Base-by-base conservation (phyloP, 1,140 invertebrate species). In the Mesaphorura yosii region DNA sequence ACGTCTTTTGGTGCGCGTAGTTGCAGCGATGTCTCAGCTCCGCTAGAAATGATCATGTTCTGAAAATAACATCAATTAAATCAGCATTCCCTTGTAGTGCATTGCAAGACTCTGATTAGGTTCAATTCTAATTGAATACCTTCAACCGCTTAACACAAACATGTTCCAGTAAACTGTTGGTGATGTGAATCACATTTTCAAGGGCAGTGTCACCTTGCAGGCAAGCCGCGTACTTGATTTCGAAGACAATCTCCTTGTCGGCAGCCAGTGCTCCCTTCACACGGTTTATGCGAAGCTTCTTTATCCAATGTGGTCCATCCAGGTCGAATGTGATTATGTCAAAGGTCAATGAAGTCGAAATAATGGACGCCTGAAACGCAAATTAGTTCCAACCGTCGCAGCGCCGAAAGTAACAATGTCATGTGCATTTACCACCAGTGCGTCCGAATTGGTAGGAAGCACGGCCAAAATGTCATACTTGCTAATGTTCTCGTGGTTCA, bases 241-340 rank as follows among this genome's bases (percentile, higher is more conserved):
- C 60, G 55, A 62, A 62, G 38, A 38, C 54, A 37, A 62, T 53
- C 10, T 62, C 60, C 34, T 49, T 44, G 10, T 50, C 51, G 22
- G 46, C 60, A 1, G 60, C 57, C n/a, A 59, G 40, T 10, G 42
- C 45, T 42, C 60, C 60, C 28, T 57, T 62, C 17, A 42, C 48
- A n/a, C 51, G 20, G 17, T 54, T 56, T 27, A 59, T 27, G 25
- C 42, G 44, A n/a, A 62, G 37, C 44, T 56, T 56, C 19, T 57
- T 53, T 15, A 62, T 62, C 60, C 60, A 62, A 38, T 59, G 59
- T 2, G 56, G 51, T 10, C 60, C 60, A 22, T 62, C 60, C 28
- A 57, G 49, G 27, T 62, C 60, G 46, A 62, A 62, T 3, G 50
- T 26, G 19, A 62, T 51, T 1, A 62, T 56, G 29, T 62, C 60